These are phyloP conservation scores for Smithornis capensis DNA, from an alignment of 2,113 vertebrate species.

Conservation along the genomic window DNA sequence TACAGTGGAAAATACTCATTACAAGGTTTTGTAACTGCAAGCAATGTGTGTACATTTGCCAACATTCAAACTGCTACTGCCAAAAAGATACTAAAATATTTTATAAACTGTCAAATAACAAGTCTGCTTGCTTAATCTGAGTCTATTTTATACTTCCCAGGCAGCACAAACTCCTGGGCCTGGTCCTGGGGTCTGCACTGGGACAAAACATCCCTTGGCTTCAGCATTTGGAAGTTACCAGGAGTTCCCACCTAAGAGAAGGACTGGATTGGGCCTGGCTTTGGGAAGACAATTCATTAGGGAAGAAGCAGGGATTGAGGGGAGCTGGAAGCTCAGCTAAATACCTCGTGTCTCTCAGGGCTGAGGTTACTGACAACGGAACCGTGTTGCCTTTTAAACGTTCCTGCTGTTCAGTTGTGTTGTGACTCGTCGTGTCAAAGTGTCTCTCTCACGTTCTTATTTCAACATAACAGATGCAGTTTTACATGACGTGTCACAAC, in stretches of 20 bases:
- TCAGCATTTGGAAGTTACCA: not conserved
- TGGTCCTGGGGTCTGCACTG: not conserved
- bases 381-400: not conserved
- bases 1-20: conserved; percentile 80
- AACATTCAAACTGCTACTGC: conserved; percentile 80
- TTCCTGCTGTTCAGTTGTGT: conserved; percentile 9
- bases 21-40: conserved; percentile 77
- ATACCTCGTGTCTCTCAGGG: not conserved
- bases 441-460: not conserved
- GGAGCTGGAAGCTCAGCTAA: not conserved
- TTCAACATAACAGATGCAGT: conserved; percentile 38
- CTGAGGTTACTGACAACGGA: not conserved
- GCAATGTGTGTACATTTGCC: conserved; percentile 73
- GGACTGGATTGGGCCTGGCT: not conserved
- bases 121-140: conserved; percentile 80
- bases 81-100: conserved; percentile 84
- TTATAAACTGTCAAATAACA: conserved; percentile 84
- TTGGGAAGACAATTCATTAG: not conserved
- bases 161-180: conserved; percentile 63
- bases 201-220: not conserved
- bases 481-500: conserved; percentile 44
- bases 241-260: not conserved
- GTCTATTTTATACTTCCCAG: conserved; percentile 72
- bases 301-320: not conserved
- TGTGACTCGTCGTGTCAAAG: conserved; percentile 35